A percentile compares a stretch with the other conserved stretches of the same genome.
These are phyloP conservation scores for Craseonycteris thonglongyai DNA, from an alignment of 2,113 vertebrate genomes.

Conservation along the genomic window DNA sequence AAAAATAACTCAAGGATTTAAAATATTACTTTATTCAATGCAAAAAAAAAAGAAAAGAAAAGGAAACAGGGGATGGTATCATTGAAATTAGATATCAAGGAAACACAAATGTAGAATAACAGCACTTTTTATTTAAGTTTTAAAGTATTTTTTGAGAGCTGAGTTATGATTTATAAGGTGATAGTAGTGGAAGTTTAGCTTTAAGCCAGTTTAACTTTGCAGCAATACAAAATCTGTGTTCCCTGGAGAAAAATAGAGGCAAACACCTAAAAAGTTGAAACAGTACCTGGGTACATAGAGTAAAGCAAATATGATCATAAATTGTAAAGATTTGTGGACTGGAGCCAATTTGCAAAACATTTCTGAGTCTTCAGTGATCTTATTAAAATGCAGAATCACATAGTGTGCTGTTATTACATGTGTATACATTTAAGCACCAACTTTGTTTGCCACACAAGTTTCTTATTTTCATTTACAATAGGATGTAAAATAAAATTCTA, in stretches of 20 bases:
- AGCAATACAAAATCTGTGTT: conserved; percentile 16
- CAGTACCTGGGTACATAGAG: not conserved
- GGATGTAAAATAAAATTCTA: conserved; percentile 8
- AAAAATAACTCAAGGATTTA: not conserved
- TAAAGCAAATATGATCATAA: not conserved
- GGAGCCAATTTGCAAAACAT: conserved; percentile 50
- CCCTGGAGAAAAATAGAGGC: conserved; percentile 11
- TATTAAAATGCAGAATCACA: conserved; percentile 56
- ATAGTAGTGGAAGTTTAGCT: not conserved
- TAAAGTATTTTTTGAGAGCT: conserved; percentile 15
- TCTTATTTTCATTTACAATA: not conserved
- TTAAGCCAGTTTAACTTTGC: not conserved
- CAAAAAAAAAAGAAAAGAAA: not conserved
- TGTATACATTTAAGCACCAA: conserved; percentile 16
- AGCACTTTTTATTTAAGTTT: not conserved
- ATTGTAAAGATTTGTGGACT: conserved; percentile 48
- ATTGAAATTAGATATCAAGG: not conserved
- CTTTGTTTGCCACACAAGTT: not conserved
- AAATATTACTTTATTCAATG: not conserved
- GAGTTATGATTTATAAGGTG: conserved; percentile 11
- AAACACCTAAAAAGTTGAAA: conserved; percentile 27
- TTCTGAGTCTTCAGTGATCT: conserved; percentile 32
- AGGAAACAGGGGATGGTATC: not conserved
- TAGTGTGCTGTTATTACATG: not conserved
- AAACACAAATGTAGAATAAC: not conserved